A percentile compares a stretch with the other conserved stretches of the same genome.
Evolutionary conservation across 2,888 invertebrate species (phyloP).

Genomic region (Sussaba pulchella): DNA sequence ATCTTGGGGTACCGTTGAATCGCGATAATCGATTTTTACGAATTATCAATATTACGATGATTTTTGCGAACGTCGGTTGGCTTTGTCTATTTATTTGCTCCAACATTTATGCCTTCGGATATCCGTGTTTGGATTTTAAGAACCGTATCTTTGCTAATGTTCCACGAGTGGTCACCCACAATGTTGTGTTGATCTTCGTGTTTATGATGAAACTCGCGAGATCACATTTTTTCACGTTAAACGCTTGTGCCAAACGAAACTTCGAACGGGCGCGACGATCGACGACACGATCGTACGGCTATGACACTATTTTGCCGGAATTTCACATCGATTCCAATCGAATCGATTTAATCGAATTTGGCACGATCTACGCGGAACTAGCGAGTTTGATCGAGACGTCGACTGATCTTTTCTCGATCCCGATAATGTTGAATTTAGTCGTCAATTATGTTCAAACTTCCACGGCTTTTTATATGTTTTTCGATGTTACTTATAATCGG

Average conservation of each 20-base stretch:
- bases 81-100: not conserved
- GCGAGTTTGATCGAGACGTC: not conserved
- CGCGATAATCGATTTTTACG: not conserved
- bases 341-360: not conserved
- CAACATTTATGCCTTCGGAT: not conserved
- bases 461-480: slow-evolving; percentile 1
- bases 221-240: not conserved
- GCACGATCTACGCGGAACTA: not conserved
- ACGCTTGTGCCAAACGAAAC: not conserved
- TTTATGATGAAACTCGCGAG: not conserved
- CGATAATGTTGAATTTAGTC: slow-evolving; percentile 11
- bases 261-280: not conserved
- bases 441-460: slow-evolving; percentile 14
- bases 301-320: not conserved
- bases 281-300: not conserved
- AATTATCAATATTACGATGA: not conserved
- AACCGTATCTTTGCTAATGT: not conserved
- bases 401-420: not conserved
- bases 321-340: not conserved
- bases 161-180: slow-evolving; percentile 2
- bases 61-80: not conserved
- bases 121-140: not conserved
- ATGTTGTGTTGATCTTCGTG: not conserved
- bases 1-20: not conserved
- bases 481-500: not conserved